Base-by-base conservation (phyloP, 2,888 invertebrate species). In the Nezara viridula region DNA sequence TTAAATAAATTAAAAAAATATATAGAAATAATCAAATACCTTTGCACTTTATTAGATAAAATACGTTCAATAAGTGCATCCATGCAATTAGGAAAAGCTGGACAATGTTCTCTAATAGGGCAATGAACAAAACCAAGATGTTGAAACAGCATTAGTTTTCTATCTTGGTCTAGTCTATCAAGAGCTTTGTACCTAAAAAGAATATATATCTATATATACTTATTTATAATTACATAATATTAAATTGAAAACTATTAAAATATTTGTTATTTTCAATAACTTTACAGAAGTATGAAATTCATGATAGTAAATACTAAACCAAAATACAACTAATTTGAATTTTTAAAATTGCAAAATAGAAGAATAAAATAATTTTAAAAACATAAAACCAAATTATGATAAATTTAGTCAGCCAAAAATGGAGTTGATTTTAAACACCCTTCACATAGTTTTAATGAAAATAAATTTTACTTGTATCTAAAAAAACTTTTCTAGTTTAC, bases 91-190 rank as follows among this genome's bases (percentile, higher is more conserved):
- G 96, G 95, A 92, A 95, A 97, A 85, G 98, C 97, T 24, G 98
- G 98, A 92, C 99, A 99, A 93, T 98, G 98, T 93, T 98, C 98
- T 89, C 97, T 94, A 93, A 98, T 97, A 24, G 98, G 98, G 93
- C 97, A 98, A 93, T 98, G 98, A 89, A 98, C 97, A 93, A 99
- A 99, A 90, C 98, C 98, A 81, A 98, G 94, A 93, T 98, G 98
- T 93, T 98, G 98, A 92, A 98, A 97, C 90, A 99, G 94, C 95
- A 99, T 97, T 91, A 98, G 94, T 93, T 98, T 98, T 91, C 99
- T 94, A 92, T 99, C 98, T 93, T 98, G 98, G 93, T 98, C 98
- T 93, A 99, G 95, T 89, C 98, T 95, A 93, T 98, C 98, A 92
- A 99, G 94, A 93, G 98, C 96, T 93, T 98, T 98, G 93, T 98